A percentile compares a stretch with the other conserved stretches of the same genome.
Evolutionary conservation across 92 coral and sea anemone species (phyloP).

Genomic region (Montipora capitata): DNA sequence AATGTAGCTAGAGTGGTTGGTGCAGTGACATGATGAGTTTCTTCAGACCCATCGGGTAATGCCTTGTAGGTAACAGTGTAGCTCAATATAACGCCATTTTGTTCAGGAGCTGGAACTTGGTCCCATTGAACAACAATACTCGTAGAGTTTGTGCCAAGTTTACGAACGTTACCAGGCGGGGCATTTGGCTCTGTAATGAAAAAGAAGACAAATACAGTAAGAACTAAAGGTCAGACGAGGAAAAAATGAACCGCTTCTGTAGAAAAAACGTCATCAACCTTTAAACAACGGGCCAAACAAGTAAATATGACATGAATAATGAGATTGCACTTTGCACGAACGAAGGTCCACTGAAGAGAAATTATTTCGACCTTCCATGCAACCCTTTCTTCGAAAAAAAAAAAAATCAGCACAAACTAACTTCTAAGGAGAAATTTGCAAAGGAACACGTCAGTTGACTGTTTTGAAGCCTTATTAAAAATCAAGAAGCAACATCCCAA

Average conservation of each 20-base stretch:
- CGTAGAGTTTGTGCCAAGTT: not conserved
- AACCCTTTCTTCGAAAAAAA: not conserved
- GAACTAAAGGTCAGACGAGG: not conserved
- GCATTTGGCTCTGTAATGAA: not conserved
- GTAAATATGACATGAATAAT: too few species aligned
- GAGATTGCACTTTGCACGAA: too few species aligned
- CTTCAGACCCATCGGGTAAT: not conserved
- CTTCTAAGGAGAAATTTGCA: not conserved
- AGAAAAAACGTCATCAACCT: too few species aligned
- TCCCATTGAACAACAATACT: conserved; percentile 64
- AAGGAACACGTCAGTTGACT: not conserved
- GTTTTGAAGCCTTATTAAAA: too few species aligned
- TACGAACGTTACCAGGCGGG: not conserved
- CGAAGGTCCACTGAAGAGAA: too few species aligned
- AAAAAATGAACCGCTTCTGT: too few species aligned
- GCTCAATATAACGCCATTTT: conserved; percentile 76
- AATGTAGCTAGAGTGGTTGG: not conserved
- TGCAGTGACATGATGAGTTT: too few species aligned
- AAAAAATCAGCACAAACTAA: not conserved
- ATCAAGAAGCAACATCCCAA: too few species aligned
- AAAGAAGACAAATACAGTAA: not conserved
- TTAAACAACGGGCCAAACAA: too few species aligned
- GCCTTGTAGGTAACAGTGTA: conserved; percentile 66
- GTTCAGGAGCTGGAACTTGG: conserved; percentile 71
- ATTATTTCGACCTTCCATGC: too few species aligned